Evolutionary conservation across 1,140 invertebrate genomes (phyloP), one percentile per base, ranked within the genome.

Genomic region (Drusus annulatus): DNA sequence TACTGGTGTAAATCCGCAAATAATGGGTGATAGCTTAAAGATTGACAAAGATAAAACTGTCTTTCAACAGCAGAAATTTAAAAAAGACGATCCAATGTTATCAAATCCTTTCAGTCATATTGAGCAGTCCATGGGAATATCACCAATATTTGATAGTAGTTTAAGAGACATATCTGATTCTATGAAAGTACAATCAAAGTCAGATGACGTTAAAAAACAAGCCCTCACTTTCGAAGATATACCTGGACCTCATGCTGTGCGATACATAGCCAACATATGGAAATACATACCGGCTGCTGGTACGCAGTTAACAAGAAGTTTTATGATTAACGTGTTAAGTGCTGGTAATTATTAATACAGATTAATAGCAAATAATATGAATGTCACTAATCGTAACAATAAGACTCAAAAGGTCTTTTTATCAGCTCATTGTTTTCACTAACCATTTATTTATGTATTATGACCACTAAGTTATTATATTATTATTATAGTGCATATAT

Each of bases 251-350:
- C 88, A 87, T 36, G 85, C 90, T 19, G 86, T 93, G 4, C 91
- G 90, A 82, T 84, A 91, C 28, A 87, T 92, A 80, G 89, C 92
- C 7, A 91, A 88, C 80, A 87, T 91, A 76, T 92, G 92, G 87
- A 88, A 89, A 84, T 91, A 92, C 85, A 85, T 93, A 78, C 92
- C 92, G 21, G 85, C 92, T 76, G 84, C 93, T 74, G 92, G 92
- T 84, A 92, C 91, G 81, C 92, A 93, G 88, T 83, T 93, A 78
- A 92, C 92, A 81, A 90, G 88, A 81, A 90, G 90, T 85, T 83
- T 90, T 83, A 86, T 93, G 80, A 91, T 91, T 79, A 88, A 92
- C 85, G 87, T 88, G 76, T 86, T 93, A 76, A 92, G 90, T 83
- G 86, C 91, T 81, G 90, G 92, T 91, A 90, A 83, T 25, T 68